Base-by-base conservation (phyloP, 2,888 invertebrate species). In the Drosophila yooni region DNA sequence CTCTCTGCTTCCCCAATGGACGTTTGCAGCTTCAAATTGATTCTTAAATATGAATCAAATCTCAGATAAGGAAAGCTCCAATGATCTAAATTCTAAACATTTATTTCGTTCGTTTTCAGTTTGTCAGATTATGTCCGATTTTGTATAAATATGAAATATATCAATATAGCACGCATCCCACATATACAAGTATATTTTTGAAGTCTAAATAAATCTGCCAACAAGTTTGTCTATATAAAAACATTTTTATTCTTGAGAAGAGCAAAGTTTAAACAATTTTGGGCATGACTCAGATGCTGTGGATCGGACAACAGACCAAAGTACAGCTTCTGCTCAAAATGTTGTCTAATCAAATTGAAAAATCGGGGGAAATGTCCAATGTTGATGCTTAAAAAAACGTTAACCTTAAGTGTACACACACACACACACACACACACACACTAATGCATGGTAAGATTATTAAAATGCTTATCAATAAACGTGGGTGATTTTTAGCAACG, bases 401-500 rank as follows among this genome's bases (percentile, higher is more conserved):
- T 67, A 59, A 74, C 63, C 66, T 66, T 54, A n/a, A 36, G 40
- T 63, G 51, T 31, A 38, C 53, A 46, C 73, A 36, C 36, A 15
- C 36, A 13, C 34, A 34, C 43, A 43, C 60, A 54, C 73, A 11
- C 11, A 43, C 43, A 6, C 40, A 10, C 21, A 62, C 43, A 40
- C 40, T 33, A 38, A 64, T 8, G 51, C 36, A 33, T 58, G 11
- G 11, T 48, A 52, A 51, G 46, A 62, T 67, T 56, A 64, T 59
- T 46, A 52, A 64, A 46, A 56, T 48, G 53, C 62, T 80, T 80
- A 78, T 80, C 78, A 78, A 65, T 11, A 63, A 38, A 80, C 67
- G 68, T 71, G 76, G 63, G 76, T 50, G 76, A 57, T 50, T 64
- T 54, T 50, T 2, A 3, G 18, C n/a, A 65, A 79, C 75, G 80